Evolutionary conservation across 2,113 vertebrate species (phyloP).

Genomic region (Eulemur macaco): DNA sequence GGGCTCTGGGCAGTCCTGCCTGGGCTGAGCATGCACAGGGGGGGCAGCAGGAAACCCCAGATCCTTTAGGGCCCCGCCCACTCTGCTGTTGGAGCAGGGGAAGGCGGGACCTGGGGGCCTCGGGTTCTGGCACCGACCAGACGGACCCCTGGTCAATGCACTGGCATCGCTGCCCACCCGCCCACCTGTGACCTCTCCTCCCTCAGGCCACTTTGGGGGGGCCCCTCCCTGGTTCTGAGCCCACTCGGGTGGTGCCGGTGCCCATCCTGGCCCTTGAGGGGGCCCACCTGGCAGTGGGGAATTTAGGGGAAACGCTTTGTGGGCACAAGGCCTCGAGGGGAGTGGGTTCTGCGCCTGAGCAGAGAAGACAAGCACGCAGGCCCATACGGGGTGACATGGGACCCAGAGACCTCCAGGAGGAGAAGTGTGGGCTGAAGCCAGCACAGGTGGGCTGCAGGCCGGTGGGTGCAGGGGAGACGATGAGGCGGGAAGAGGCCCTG

Average conservation of each 20-base stretch:
- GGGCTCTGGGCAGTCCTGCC: background rate
- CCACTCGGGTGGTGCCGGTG: background rate
- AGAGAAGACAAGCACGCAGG: background rate
- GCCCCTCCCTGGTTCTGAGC: background rate
- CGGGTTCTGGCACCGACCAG: accelerated
- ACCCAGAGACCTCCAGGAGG: background rate
- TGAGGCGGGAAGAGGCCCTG: too few relatives aligned
- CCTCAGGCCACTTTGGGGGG: background rate
- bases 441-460: background rate
- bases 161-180: too few relatives aligned
- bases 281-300: background rate
- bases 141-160: background rate
- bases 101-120: background rate
- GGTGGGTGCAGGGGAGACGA: background rate
- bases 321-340: background rate
- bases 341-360: background rate
- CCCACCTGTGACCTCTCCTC: too few relatives aligned
- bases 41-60: background rate
- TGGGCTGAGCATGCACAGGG: background rate
- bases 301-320: background rate
- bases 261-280: background rate
- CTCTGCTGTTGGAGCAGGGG: background rate
- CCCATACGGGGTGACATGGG: background rate
- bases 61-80: background rate
- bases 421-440: background rate